Evolutionary conservation across 2,797 vertebrate species (phyloP).

Genomic region (Aulostomus chinensis): DNA sequence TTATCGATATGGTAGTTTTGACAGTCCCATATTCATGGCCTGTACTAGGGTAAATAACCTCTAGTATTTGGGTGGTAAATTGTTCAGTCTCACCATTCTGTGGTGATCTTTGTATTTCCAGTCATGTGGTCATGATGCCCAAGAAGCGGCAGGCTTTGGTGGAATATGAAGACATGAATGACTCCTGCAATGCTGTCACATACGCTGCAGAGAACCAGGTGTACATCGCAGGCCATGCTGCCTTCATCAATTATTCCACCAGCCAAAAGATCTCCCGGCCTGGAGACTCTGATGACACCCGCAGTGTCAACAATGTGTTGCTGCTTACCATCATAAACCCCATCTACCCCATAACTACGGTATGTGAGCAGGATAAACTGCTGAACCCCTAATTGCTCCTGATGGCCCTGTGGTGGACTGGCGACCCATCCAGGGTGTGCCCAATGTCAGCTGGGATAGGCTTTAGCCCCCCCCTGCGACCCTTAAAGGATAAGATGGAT

Average conservation of each 20-base stretch:
- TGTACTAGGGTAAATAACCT: no score
- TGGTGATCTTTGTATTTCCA: conserved; percentile 60
- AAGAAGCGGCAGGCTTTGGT: conserved; percentile 95
- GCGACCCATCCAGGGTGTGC: no score
- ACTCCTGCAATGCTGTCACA: conserved; percentile 92
- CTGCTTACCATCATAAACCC: conserved; percentile 95
- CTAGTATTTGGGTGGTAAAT: no score
- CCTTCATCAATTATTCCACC: conserved; percentile 97
- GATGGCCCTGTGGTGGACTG: no score
- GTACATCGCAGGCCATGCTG: conserved; percentile 92
- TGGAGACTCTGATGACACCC: conserved; percentile 88
- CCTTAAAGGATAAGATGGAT: no score
- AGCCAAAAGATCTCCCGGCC: conserved; percentile 97
- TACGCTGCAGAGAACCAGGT: conserved; percentile 95
- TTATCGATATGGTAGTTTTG: no score
- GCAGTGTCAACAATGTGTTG: conserved; percentile 92
- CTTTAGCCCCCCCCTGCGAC: no score
- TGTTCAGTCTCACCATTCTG: no score
- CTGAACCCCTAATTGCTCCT: no score
- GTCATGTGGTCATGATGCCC: conserved; percentile 97
- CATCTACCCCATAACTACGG: conserved; percentile 87
- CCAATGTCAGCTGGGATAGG: no score
- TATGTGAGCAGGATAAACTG: conserved; percentile 51
- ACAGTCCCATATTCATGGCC: no score
- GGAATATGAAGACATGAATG: conserved; percentile 92